Base-by-base conservation (phyloP, 2,888 invertebrate species). In the Nephrocerus scutellatus region DNA sequence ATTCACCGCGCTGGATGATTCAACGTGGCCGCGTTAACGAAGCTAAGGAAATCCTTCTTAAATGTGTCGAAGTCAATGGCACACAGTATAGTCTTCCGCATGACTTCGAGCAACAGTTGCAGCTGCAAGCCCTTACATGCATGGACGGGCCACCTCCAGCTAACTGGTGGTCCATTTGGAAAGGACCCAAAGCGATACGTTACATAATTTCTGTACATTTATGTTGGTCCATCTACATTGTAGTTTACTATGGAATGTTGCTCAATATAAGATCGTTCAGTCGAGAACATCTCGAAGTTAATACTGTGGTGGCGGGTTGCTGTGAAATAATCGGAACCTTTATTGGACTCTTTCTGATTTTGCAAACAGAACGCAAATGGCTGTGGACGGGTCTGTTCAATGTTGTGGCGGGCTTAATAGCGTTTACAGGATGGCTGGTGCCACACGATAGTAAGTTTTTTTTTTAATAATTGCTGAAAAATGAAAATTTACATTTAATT, bases 1-100 rank as follows among this genome's bases (percentile, higher is more conserved):
- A 72, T 47, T 70, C 71, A 3, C 71, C 72, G 5, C 61, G 70
- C 29, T 72, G 72, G 72, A 60, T 70, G 52, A 60, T 72, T n/a
- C 57, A 58, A 13, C 63, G 63, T 15, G 70, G 68, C 2, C 58
- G 66, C 20, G 60, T 68, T 7, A 56, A 60, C 43, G 68, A 67
- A 24, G 70, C 70, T 5, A 67, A 68, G 49, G 50, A 56, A 30
- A 68, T 71, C 34, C 42, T 69, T 24, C 52, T 65, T 18, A 53
- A 67, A 44, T 70, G 70, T 33, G 59, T 65, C 23, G 58, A 61
- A 36, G 54, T 62, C 39, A 72, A 72, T 44, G 64, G 66, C 20
- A 65, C 63, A 6, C 56, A 57, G n/a, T 50, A 57, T 37, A 55
- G 54, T 52, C 57, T 70, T 36, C 69, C 70, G 9, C 58, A 60